Evolutionary conservation across 2,113 vertebrate genomes (phyloP).

Genomic region (Epinephelus lanceolatus): DNA sequence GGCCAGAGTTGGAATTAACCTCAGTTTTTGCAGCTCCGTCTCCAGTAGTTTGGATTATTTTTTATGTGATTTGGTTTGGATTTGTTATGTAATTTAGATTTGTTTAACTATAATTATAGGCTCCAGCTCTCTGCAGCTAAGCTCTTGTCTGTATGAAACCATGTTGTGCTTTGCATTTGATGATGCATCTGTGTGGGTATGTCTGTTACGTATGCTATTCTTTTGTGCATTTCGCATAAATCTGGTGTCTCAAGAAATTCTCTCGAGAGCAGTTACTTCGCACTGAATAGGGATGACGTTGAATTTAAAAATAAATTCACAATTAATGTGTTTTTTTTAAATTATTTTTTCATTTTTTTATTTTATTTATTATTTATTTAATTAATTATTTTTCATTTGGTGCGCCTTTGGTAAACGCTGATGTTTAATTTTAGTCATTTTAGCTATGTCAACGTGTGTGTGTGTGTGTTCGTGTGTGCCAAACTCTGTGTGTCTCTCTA

Average conservation of each 20-base stretch:
- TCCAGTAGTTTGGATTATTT: not conserved
- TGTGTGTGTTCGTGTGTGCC: not conserved
- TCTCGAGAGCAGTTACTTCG: no score
- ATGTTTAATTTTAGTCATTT: slow-evolving; percentile 29
- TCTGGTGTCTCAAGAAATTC: no score
- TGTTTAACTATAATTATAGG: not conserved
- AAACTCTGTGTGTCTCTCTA: slow-evolving; percentile 11
- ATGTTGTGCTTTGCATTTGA: not conserved
- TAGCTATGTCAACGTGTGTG: not conserved
- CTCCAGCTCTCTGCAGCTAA: not conserved
- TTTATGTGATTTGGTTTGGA: slow-evolving; percentile 10
- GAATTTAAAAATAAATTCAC: not conserved
- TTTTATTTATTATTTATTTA: no score
- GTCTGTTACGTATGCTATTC: no score
- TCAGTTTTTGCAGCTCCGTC: not conserved
- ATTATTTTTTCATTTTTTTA: not conserved
- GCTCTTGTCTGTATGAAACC: not conserved
- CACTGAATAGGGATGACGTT: no score
- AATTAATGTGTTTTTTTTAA: not conserved
- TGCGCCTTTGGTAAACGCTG: slow-evolving; percentile 27
- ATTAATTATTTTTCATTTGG: not conserved
- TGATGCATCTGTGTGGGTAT: not conserved
- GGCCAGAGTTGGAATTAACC: not conserved
- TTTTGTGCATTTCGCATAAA: no score
- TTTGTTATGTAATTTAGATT: slow-evolving; percentile 14